phyloP scores from a whole-genome alignment of 2,797 vertebrate species.

The Typhlichthys subterraneus region DNA sequence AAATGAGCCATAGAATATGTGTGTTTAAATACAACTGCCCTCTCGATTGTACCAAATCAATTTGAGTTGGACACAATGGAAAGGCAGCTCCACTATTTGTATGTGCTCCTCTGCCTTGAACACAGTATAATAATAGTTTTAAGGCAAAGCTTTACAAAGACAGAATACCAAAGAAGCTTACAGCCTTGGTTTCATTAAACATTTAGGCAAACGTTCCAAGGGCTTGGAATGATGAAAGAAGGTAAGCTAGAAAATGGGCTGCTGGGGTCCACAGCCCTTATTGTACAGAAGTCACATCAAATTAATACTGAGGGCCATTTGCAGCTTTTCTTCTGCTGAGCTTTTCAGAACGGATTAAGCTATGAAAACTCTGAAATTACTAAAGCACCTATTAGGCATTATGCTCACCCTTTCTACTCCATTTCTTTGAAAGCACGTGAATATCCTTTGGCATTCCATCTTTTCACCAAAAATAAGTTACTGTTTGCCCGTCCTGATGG shows the following conservation, averaged over 20 bases:
- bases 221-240: slow-evolving; percentile 83
- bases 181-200: slow-evolving; percentile 82
- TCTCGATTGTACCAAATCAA: slow-evolving; percentile 71
- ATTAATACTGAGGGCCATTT: slow-evolving; percentile 99
- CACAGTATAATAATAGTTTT: slow-evolving; percentile 76
- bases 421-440: slow-evolving; percentile 72
- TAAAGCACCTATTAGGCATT: slow-evolving; percentile 95
- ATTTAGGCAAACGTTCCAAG: slow-evolving; percentile 87
- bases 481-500: slow-evolving; percentile 56
- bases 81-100: slow-evolving; percentile 66
- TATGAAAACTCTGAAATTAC: slow-evolving; percentile 98
- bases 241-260: slow-evolving; percentile 86
- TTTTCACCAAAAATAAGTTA: slow-evolving; percentile 35
- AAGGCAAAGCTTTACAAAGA: slow-evolving; percentile 69
- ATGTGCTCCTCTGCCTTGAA: slow-evolving; percentile 71
- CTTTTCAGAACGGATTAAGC: slow-evolving; percentile 99
- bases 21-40: slow-evolving; percentile 73
- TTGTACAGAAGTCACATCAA: slow-evolving; percentile 99
- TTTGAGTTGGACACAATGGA: slow-evolving; percentile 67
- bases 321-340: slow-evolving; percentile 94
- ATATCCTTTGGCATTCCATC: slow-evolving; percentile 56
- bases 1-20: slow-evolving; percentile 74
- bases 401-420: slow-evolving; percentile 71
- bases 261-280: slow-evolving; percentile 90
- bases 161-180: slow-evolving; percentile 85